Conservation (phyloP, 2,113 vertebrate genomes). For the Aldabrachelys gigantea region DNA sequence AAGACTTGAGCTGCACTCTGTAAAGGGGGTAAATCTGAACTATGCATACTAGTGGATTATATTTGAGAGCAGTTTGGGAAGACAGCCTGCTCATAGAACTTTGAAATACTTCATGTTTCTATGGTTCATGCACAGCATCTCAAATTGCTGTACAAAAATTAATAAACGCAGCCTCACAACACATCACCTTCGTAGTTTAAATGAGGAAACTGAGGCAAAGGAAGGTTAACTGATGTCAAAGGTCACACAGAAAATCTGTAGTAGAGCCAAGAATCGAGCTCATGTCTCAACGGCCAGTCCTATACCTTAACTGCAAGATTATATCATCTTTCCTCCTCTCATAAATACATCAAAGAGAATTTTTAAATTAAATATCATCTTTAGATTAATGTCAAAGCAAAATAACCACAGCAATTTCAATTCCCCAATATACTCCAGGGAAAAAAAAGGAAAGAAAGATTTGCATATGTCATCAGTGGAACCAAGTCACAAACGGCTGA, state of each 20-base stretch:
- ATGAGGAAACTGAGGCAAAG: not conserved
- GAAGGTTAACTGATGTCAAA: not conserved
- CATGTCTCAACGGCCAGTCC: not conserved
- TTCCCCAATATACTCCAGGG: not conserved
- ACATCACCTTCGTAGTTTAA: not conserved
- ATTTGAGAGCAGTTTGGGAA: not conserved
- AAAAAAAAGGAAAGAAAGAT: conserved; percentile 16
- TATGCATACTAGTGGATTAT: not conserved
- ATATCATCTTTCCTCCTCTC: not conserved
- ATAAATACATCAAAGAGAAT: not conserved
- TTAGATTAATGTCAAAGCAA: not conserved
- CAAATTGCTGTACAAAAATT: not conserved
- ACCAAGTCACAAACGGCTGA: conserved; percentile 1
- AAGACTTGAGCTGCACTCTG: not conserved
- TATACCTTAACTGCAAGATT: fast-evolving
- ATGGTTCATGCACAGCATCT: not conserved
- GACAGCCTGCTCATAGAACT: not conserved
- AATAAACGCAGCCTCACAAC: not conserved
- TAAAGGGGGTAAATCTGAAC: not conserved
- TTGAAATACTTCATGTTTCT: not conserved
- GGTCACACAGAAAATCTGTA: not conserved
- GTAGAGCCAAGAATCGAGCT: not conserved
- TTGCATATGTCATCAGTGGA: not conserved
- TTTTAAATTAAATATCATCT: not conserved
- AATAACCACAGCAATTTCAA: not conserved